Evolutionary conservation across 2,113 vertebrate genomes (phyloP), one percentile per base, ranked within the genome.

Genomic region (Solea senegalensis): DNA sequence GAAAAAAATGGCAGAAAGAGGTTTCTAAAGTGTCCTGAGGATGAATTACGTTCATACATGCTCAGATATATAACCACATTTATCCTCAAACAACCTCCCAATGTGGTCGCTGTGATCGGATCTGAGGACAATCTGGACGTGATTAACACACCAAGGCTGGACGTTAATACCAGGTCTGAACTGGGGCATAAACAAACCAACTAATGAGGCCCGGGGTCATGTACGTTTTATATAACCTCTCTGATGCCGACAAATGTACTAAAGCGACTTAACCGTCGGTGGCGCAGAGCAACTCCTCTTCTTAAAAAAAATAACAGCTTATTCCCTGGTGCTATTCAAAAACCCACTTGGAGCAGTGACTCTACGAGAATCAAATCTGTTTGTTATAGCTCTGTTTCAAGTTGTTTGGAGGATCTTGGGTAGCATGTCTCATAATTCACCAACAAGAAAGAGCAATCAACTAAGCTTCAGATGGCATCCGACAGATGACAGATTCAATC

Each of bases 361-460:
- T 74, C 57, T 58, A 43, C 46, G 69, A 86, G 82, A 87, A 91
- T 87, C 84, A 88, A 53, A 81, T 86, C 73, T 72, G 81, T 90
- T 92, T 92, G 89, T 89, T 74, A 58, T 13, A 77, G 80, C 69
- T 14, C 15, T 51, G 81, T 77, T 82, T 85, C 44, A n/a, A 90
- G 89, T 70, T 80, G 81, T 73, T 78, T 67, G 71, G 65, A 87
- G 88, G 69, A 81, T 84, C 68, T 74, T 16, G 41, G 71, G 52
- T 62, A 65, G 74, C 74, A 15, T 62, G 61, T 65, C 66, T 80
- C 45, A 72, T 59, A 70, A 88, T 88, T 89, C 81, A 80, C 66
- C 10, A 48, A 76, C 3, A 54, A 87, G 86, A 90, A 90, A 87
- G 84, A 76, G 85, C 82, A 91, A 92, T 92, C 88, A 89, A 80